These are phyloP conservation scores for Edolisoma coerulescens DNA, from an alignment of 2,113 vertebrate genomes.

Conservation along the genomic window DNA sequence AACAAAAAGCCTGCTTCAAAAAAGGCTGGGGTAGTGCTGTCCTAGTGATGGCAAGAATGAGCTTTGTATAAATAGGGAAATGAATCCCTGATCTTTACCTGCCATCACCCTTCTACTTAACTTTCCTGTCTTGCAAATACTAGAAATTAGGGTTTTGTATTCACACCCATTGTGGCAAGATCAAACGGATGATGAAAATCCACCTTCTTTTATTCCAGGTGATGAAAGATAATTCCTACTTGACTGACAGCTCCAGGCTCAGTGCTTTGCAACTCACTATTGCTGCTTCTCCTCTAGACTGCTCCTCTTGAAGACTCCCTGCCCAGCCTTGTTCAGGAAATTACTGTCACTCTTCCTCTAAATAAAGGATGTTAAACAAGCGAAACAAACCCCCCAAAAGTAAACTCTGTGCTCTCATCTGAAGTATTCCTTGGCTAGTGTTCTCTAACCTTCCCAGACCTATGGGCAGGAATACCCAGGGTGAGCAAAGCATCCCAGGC, in stretches of 20 bases:
- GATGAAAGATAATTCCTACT: neutral
- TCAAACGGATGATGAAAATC: neutral
- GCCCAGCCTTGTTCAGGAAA: neutral
- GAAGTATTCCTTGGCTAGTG: neutral
- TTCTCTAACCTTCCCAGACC: neutral
- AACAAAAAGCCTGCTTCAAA: neutral
- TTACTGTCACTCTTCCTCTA: neutral
- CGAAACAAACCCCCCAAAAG: neutral
- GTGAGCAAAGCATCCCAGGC: neutral
- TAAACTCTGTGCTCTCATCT: neutral
- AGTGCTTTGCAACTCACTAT: neutral
- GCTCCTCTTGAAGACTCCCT: neutral
- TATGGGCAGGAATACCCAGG: neutral
- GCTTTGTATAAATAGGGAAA: neutral
- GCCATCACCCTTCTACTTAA: neutral
- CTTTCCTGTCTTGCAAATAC: neutral
- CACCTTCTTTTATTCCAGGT: neutral
- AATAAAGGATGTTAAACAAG: neutral
- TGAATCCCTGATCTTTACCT: neutral
- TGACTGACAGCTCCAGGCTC: neutral
- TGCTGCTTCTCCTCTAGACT: neutral
- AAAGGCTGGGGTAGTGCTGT: neutral
- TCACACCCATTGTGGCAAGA: neutral
- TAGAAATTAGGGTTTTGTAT: neutral
- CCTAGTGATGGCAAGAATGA: neutral